phyloP scores from a whole-genome alignment of 2,888 invertebrate genomes.

The Pammene aurita region DNA sequence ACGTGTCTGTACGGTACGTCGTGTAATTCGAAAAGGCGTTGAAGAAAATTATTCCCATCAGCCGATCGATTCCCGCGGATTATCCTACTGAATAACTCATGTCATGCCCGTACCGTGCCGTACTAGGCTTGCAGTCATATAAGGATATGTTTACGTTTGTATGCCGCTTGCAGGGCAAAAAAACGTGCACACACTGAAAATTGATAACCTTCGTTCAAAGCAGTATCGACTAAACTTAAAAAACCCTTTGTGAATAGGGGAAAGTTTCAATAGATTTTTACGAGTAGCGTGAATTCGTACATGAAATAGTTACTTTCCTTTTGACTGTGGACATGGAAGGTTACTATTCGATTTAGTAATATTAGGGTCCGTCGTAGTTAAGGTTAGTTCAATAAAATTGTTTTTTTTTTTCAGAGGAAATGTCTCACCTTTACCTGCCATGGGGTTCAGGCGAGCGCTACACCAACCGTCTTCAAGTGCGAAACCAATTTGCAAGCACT shows the following conservation, averaged over 20 bases:
- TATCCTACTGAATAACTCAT: slow-evolving; percentile 39
- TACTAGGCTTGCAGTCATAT: slow-evolving; percentile 42
- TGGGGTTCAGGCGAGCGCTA: slow-evolving; percentile 86
- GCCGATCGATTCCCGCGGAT: slow-evolving; percentile 37
- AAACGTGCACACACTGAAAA: slow-evolving; percentile 33
- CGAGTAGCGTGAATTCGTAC: slow-evolving; percentile 44
- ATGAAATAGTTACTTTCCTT: slow-evolving; percentile 63
- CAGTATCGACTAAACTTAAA: slow-evolving; percentile 76
- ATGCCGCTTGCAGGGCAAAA: slow-evolving; percentile 14
- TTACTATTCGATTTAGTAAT: slow-evolving; percentile 39
- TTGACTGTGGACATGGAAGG: slow-evolving; percentile 68
- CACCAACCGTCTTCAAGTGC: slow-evolving; percentile 70
- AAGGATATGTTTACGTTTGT: slow-evolving; percentile 20
- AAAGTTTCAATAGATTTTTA: slow-evolving; percentile 60
- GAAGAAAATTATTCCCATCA: slow-evolving; percentile 21
- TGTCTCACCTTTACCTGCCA: slow-evolving; percentile 89
- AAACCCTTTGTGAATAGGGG: slow-evolving; percentile 71
- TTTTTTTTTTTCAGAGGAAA: slow-evolving; percentile 86
- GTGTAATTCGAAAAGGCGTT: background rate
- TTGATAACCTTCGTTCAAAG: slow-evolving; percentile 51
- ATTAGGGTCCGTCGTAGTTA: background rate
- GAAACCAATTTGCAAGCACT: slow-evolving; percentile 78
- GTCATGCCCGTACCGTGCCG: slow-evolving; percentile 44
- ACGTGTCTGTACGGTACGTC: no score
- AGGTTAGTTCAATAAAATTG: background rate